phyloP scores from a whole-genome alignment of 2,113 vertebrate species.

The Thamnaconus septentrionalis region DNA sequence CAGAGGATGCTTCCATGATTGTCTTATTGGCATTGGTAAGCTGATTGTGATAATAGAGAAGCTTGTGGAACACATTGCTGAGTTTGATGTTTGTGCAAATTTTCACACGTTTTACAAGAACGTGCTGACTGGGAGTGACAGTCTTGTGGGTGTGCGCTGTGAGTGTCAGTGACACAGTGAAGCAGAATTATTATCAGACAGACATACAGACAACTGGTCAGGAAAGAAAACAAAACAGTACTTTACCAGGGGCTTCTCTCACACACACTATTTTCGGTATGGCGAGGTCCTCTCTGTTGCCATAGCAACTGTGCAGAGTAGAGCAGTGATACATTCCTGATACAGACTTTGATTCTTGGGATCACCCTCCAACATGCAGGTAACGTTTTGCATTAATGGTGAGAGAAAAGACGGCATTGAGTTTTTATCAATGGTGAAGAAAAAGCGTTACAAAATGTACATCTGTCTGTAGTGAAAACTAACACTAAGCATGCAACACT shows the following conservation, averaged over 20 bases:
- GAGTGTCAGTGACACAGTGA: neutral
- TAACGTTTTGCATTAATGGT: neutral
- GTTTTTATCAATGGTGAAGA: too few relatives aligned
- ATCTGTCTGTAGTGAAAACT: too few relatives aligned
- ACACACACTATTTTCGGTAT: conserved; percentile 21
- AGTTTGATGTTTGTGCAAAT: too few relatives aligned
- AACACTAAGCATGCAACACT: too few relatives aligned
- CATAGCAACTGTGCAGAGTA: conserved; percentile 53
- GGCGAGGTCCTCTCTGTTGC: conserved; percentile 40
- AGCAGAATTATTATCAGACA: neutral
- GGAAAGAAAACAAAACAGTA: conserved; percentile 7
- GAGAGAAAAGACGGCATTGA: too few relatives aligned
- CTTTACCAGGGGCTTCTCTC: conserved; percentile 10
- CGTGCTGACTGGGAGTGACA: too few relatives aligned
- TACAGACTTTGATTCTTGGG: conserved; percentile 40
- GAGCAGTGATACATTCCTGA: conserved; percentile 40
- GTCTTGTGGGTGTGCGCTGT: neutral
- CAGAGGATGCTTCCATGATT: too few relatives aligned
- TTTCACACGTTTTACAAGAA: too few relatives aligned
- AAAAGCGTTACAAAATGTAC: too few relatives aligned
- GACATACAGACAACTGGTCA: fast-evolving
- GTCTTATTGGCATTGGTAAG: too few relatives aligned
- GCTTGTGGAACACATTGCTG: too few relatives aligned
- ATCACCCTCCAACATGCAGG: conserved; percentile 44
- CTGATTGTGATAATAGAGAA: too few relatives aligned